A percentile compares a stretch with the other conserved stretches of the same genome.
These are phyloP conservation scores for Scelioninae gen. 2 DNA, from an alignment of 2,888 invertebrate genomes.

Conservation along the genomic window DNA sequence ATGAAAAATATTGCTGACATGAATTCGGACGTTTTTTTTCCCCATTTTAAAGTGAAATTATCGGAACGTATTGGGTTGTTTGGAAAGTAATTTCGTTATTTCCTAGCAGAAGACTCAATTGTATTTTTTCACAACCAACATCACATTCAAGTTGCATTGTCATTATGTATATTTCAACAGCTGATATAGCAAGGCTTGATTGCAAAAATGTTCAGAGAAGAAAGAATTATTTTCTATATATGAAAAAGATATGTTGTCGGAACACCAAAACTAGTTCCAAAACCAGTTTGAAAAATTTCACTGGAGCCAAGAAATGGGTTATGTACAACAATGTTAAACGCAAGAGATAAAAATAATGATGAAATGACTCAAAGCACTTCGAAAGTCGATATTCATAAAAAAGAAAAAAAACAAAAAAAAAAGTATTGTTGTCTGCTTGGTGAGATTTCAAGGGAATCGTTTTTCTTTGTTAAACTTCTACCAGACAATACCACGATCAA, in stretches of 20 bases:
- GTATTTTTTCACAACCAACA: constrained; percentile 1
- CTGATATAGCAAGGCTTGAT: constrained; percentile 7
- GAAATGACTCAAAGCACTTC: constrained; percentile 1
- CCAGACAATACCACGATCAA: constrained; percentile 6
- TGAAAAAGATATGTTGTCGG: constrained; percentile 58
- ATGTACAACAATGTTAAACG: constrained; percentile 3
- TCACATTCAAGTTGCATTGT: constrained; percentile 4
- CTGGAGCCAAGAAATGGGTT: constrained; percentile 7
- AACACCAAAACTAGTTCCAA: constrained; percentile 60
- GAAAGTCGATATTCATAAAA: constrained; percentile 8
- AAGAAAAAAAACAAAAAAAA: not conserved
- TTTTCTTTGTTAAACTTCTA: constrained; percentile 2
- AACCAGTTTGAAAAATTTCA: constrained; percentile 63
- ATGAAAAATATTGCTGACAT: too few relatives aligned
- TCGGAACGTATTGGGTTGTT: not conserved
- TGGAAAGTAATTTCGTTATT: constrained; percentile 13
- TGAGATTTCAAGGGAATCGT: constrained; percentile 8
- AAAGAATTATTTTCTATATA: not conserved
- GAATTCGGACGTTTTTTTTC: too few relatives aligned
- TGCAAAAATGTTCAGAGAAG: constrained; percentile 1
- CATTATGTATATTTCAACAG: constrained; percentile 8
- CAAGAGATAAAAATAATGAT: constrained; percentile 1
- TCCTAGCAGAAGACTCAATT: not conserved
- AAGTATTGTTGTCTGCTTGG: not conserved
- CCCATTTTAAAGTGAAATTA: too few relatives aligned